Evolutionary conservation across 2,888 invertebrate species (phyloP), one percentile per base, ranked within the genome.

Genomic region (Octonoba sinensis): DNA sequence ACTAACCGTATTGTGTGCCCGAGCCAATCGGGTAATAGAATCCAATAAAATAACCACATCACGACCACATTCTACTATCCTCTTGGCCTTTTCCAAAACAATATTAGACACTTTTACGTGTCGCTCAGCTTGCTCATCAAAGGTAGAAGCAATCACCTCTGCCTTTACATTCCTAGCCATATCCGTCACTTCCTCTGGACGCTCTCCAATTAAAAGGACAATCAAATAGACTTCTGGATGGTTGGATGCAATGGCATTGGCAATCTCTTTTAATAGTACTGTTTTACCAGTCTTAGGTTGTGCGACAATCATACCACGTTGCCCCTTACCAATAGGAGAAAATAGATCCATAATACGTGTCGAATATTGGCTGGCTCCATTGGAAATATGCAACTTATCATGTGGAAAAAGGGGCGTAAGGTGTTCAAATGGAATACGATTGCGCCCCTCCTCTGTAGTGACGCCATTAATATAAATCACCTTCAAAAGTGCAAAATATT

Each of bases 121-220:
- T 49, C 49, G 15, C n/a, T 49, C 49, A 15, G 49, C 15, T 16
- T 15, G 49, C n/a, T 49, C 49, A 49, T 49, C 49, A 49, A 49
- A 49, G 49, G 49, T 49, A 49, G 49, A 49, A 49, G 49, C 15
- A 49, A 49, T 49, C n/a, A 49, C 49, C n/a, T n/a, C n/a, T n/a
- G n/a, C n/a, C n/a, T n/a, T n/a, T 49, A 60, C 60, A 12, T 8
- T 22, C 24, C 60, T 24, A 13, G 16, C 13, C 60, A 60, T 60
- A 13, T 60, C 60, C n/a, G 60, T 60, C 12, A 60, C 60, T 60
- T 60, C 60, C 36, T 60, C 60, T 22, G 60, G 60, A 11, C 60
- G 20, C 36, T 60, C 60, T 15, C 36, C 60, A 15, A 60, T 60
- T 13, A 60, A 36, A 16, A 60, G 36, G 13, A 60, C 60, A 13